These are phyloP conservation scores for Palythoa heliodiscus DNA, from an alignment of 92 coral and sea anemone genomes.

Conservation along the genomic window DNA sequence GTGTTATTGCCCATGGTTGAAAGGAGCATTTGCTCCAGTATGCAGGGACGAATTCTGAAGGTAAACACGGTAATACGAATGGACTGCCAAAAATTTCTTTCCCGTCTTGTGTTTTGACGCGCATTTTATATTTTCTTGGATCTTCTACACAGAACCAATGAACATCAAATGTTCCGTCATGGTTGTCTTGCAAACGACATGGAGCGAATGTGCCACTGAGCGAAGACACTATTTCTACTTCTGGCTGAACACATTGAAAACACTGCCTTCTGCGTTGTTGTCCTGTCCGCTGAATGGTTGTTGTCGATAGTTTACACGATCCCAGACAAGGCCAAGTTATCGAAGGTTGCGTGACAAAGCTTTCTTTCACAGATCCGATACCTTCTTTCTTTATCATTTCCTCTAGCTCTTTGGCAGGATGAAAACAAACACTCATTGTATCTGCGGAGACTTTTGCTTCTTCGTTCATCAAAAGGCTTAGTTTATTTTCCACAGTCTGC, in stretches of 20 bases:
- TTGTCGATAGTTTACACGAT: background rate
- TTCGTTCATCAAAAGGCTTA: background rate
- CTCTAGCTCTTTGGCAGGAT: slow-evolving; percentile 2
- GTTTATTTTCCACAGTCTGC: background rate
- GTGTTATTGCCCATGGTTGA: slow-evolving; percentile 13
- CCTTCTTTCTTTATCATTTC: background rate
- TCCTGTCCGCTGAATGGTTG: background rate
- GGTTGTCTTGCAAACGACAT: slow-evolving; percentile 11
- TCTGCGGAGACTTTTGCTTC: background rate
- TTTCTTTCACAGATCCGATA: background rate
- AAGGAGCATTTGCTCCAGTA: background rate
- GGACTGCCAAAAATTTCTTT: slow-evolving; percentile 20
- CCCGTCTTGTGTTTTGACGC: slow-evolving; percentile 8
- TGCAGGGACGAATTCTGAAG: too few species aligned
- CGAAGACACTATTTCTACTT: background rate
- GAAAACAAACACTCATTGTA: background rate
- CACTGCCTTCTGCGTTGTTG: background rate
- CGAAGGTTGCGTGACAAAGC: background rate
- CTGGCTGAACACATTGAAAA: background rate
- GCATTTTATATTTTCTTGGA: background rate
- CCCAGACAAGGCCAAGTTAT: background rate
- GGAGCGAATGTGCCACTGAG: slow-evolving; percentile 1
- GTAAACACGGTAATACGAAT: background rate
- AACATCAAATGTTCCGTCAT: slow-evolving; percentile 12
- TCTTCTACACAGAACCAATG: background rate